Evolutionary conservation across 2,888 invertebrate species (phyloP).

Genomic region (Lampropteryx suffumata): DNA sequence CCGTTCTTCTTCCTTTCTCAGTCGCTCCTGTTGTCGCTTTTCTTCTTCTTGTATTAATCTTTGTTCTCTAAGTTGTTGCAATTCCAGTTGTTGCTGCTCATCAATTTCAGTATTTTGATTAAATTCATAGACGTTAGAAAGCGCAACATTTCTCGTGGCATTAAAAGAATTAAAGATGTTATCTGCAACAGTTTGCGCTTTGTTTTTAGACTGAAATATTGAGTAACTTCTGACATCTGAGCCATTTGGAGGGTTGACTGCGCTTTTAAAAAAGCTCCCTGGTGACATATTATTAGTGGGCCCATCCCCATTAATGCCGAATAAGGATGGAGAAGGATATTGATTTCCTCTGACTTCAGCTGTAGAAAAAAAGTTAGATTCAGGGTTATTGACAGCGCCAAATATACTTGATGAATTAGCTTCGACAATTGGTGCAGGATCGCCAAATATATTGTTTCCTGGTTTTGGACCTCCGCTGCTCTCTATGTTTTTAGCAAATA

Average conservation of each 20-base stretch:
- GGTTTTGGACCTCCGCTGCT: background rate
- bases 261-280: conserved; percentile 67
- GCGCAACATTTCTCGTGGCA: conserved; percentile 37
- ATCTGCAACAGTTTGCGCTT: conserved; percentile 59
- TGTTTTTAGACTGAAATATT: conserved; percentile 69
- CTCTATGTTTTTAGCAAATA: background rate
- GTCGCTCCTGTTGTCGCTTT: conserved; percentile 41
- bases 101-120: conserved; percentile 47
- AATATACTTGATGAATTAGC: conserved; percentile 55
- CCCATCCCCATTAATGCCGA: conserved; percentile 51
- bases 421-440: conserved; percentile 39
- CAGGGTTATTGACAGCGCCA: conserved; percentile 48
- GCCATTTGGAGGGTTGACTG: conserved; percentile 44
- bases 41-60: conserved; percentile 51
- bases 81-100: conserved; percentile 30
- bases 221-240: conserved; percentile 52
- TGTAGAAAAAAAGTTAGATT: conserved; percentile 44
- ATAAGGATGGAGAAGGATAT: conserved; percentile 40
- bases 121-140: conserved; percentile 55
- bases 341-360: conserved; percentile 28
- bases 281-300: conserved; percentile 52
- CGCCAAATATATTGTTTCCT: conserved; percentile 50
- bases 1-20: conserved; percentile 39
- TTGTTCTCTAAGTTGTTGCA: conserved; percentile 43
- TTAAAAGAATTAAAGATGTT: conserved; percentile 61